Evolutionary conservation across 53 echinoderm and acorn worm species (phyloP).

Genomic region (Apostichopus leukothele): DNA sequence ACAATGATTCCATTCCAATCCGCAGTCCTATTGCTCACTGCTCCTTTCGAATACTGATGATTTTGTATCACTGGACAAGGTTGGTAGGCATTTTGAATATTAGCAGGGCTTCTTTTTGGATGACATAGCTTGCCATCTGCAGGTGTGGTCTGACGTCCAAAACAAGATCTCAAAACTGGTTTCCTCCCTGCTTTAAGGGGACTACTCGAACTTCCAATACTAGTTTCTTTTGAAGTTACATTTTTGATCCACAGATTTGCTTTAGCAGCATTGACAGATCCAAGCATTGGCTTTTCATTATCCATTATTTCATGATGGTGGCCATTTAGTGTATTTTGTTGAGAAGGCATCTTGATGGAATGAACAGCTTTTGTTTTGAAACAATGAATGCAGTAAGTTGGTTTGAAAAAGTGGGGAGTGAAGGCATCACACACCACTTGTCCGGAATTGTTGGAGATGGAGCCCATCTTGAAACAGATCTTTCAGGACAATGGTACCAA

Average conservation of each 20-base stretch:
- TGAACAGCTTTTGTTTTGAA: constrained; percentile 80
- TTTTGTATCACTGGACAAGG: background rate
- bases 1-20: background rate
- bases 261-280: constrained; percentile 12
- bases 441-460: background rate
- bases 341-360: background rate
- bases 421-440: constrained; percentile 63
- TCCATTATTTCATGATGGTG: background rate
- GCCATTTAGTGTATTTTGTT: constrained; percentile 1
- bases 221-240: background rate
- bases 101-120: background rate
- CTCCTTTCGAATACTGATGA: background rate
- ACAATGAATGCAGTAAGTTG: constrained; percentile 78
- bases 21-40: background rate
- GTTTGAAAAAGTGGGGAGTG: constrained; percentile 80
- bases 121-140: background rate
- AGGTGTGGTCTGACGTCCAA: background rate
- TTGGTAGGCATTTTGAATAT: background rate
- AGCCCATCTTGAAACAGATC: background rate
- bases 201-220: background rate
- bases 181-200: background rate
- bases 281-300: background rate
- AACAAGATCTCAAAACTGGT: background rate
- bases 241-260: constrained; percentile 15
- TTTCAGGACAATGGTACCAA: background rate